Percentiles rank a stretch among this genome's conserved stretches.
These are phyloP conservation scores for Chromoteleia sp. DNA, from an alignment of 2,888 invertebrate species.

Conservation along the genomic window DNA sequence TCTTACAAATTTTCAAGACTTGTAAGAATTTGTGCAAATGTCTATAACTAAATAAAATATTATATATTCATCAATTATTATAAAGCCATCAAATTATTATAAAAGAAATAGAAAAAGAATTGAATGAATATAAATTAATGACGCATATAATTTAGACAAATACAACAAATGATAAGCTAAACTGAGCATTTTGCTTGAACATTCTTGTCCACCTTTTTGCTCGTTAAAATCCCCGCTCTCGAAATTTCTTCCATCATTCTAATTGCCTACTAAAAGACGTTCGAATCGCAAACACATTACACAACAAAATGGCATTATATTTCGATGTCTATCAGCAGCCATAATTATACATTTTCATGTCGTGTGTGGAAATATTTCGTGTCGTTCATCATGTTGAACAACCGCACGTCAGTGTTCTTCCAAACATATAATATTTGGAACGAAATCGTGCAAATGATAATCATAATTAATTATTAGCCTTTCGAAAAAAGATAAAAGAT, in stretches of 20 bases:
- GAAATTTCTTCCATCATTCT: constrained; percentile 11
- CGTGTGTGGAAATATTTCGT: no score
- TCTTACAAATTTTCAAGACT: no score
- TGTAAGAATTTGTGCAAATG: no score
- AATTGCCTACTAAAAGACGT: constrained; percentile 26
- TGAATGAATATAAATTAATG: not conserved
- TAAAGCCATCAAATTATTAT: no score
- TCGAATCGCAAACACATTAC: constrained; percentile 32
- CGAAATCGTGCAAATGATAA: constrained; percentile 29
- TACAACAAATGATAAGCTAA: not conserved
- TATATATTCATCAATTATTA: no score
- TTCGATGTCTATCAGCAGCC: constrained; percentile 24
- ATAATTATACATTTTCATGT: constrained; percentile 29
- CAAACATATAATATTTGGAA: constrained; percentile 18
- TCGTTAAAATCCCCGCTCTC: constrained; percentile 51
- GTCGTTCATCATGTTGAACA: constrained; percentile 21
- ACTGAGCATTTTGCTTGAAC: not conserved
- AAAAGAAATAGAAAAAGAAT: not conserved
- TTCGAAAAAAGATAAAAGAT: constrained; percentile 1
- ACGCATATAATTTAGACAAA: not conserved
- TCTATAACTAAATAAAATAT: no score
- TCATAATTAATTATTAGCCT: not conserved
- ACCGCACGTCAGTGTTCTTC: no score
- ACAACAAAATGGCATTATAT: constrained; percentile 24
- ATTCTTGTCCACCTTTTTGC: constrained; percentile 10